Base-by-base conservation (phyloP, 2,797 vertebrate genomes). In the Strix occidentalis region DNA sequence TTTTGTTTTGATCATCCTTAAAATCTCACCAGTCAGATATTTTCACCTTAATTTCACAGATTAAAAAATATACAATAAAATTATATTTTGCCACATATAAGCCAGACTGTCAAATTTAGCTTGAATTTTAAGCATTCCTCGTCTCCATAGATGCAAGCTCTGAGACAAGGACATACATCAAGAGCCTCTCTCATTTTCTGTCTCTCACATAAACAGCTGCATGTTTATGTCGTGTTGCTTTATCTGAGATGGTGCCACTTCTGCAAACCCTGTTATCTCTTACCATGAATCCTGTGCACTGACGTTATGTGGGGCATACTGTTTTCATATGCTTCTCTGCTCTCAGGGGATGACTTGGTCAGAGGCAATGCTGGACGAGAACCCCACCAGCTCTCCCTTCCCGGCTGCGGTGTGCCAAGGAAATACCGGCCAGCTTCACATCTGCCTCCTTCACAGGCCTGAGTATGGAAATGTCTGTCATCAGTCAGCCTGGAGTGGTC, bases 361-460 rank as follows among this genome's bases (percentile, higher is more conserved):
- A 99, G 84, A 2, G 99, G 98, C 66, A 99, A 31, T 5, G 98
- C 96, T 11, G 99, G 98, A 3, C 98, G 98, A 35, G 99, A 96
- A 13, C 99, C 98, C 99, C 99, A 99, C 99, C 99, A 99, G 6
- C 98, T 91, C 57, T 99, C 99, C 94, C 99, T 98, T 16, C 98
- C 98, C 0, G 98, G 69, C 68, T 98, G 98, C 3, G 98, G 98
- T 0, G 98, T 97, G 70, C 99, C 99, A 9, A 99, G 98, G 91
- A 99, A 99, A 96, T 99, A 99, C 16, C 99, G 97, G 6, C 99
- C 99, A 0, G 99, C 99, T 96, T 99, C 99, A 28, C 99, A 99
- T 33, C 98, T 98, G 57, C 98, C 98, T 25, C 98, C 98, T 91
- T 99, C 99, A 8, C 99, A 99, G 54, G 98, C 97, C 94, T 98